Evolutionary conservation across 2,888 invertebrate species (phyloP), one percentile per base, ranked within the genome.

Genomic region (Lepidochitona cinerea): DNA sequence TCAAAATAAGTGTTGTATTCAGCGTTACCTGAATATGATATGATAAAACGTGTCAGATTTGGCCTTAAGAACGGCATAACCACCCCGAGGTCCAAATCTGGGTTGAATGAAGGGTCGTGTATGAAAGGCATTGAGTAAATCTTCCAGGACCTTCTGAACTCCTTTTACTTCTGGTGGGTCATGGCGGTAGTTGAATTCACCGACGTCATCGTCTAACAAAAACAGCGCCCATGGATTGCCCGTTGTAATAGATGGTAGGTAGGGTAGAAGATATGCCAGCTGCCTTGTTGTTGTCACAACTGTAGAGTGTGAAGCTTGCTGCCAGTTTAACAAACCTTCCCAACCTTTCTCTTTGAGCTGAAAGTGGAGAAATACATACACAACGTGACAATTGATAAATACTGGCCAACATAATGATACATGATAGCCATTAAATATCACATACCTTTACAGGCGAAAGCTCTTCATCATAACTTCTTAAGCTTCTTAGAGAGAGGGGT

Each of bases 81-180:
- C 77, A 7, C 81, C 81, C 68, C 76, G 73, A 0, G 80, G 80
- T 52, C 74, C 73, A 53, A 80, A 81, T 29, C 81, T 68, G 26
- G 78, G 68, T 2, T 74, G 72, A 3, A 82, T 53, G 65, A 84
- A 85, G 9, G 84, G 81, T 26, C 75, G 74, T 53, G 75, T 70
- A 75, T 85, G 85, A 71, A 85, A 82, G 49, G 80, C 77, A 37
- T 68, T 68, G 7, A 81, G 74, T 52, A 80, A 67, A 35, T 74
- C 72, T 52, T 35, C 73, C 7, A 81, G 23, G 18, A 79, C 68
- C 2, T 32, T 54, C 12, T 81, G 65, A 4, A 77, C 70, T 1
- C 73, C 75, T 0, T 49, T 64, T 4, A 72, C 54, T 7, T 67
- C 54, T 7, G 77, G 79, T 35, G 79, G 76, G 29, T 74, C 65